Conservation (phyloP, 2,797 vertebrate genomes). For the Philypnodon macrostomus region DNA sequence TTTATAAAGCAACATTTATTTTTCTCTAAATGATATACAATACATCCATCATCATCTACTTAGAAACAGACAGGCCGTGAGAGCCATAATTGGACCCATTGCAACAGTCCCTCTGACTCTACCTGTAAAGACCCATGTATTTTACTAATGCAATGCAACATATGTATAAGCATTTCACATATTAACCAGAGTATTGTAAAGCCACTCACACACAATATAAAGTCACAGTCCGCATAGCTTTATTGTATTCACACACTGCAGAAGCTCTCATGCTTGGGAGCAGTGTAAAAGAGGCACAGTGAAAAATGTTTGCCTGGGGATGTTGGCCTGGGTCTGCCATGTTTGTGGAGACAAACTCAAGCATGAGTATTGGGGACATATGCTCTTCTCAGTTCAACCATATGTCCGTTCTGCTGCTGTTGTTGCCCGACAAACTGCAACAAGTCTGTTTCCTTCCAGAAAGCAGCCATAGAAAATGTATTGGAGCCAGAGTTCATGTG, state of each 20-base stretch:
- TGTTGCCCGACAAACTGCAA: slow-evolving; percentile 55
- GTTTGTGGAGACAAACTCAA: slow-evolving; percentile 56
- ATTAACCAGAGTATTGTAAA: neutral
- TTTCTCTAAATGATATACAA: neutral
- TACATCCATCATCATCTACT: slow-evolving; percentile 1
- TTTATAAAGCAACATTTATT: no score
- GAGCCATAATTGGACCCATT: slow-evolving; percentile 20
- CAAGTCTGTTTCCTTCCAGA: slow-evolving; percentile 35
- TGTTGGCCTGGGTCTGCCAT: slow-evolving; percentile 56
- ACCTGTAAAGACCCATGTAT: slow-evolving; percentile 21
- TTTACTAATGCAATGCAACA: slow-evolving; percentile 16
- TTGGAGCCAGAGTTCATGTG: slow-evolving; percentile 17
- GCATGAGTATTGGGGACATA: slow-evolving; percentile 63
- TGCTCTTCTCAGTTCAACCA: slow-evolving; percentile 67
- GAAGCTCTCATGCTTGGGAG: slow-evolving; percentile 21
- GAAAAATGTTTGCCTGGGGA: slow-evolving; percentile 62
- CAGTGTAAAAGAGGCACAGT: slow-evolving; percentile 31
- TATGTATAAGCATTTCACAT: slow-evolving; percentile 17
- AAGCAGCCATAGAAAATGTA: slow-evolving; percentile 35
- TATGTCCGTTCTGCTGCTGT: slow-evolving; percentile 62
- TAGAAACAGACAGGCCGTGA: slow-evolving; percentile 25
- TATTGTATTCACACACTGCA: slow-evolving; percentile 4
- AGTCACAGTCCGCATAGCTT: neutral
- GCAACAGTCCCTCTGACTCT: slow-evolving; percentile 26
- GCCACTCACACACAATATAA: neutral